These are phyloP conservation scores for Sciurus carolinensis DNA, from an alignment of 2,797 vertebrate species.

Conservation along the genomic window DNA sequence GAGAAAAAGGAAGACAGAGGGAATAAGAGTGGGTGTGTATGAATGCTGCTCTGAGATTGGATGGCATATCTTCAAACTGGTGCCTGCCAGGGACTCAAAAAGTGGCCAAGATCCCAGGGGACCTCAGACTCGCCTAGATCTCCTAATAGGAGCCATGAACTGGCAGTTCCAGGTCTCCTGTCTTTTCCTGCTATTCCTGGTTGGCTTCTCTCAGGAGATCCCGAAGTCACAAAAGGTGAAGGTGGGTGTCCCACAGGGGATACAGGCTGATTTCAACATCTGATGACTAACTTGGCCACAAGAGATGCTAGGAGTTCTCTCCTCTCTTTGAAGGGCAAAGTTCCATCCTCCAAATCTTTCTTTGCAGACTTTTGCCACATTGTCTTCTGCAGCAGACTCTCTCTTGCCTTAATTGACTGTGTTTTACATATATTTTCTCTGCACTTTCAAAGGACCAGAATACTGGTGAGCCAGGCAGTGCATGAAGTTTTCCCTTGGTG, in stretches of 20 bases:
- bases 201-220: conserved; percentile 31
- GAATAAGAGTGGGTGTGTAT: background rate
- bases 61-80: background rate
- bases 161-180: background rate
- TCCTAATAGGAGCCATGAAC: background rate
- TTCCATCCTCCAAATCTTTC: background rate
- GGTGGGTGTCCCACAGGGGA: background rate
- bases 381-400: too few species aligned
- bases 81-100: background rate
- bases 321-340: background rate
- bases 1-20: accelerated
- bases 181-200: conserved; percentile 56
- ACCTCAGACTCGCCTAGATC: background rate
- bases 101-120: background rate
- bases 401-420: background rate
- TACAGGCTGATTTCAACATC: background rate
- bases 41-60: conserved; percentile 53
- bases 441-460: background rate
- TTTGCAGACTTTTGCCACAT: background rate
- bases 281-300: background rate
- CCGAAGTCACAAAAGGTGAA: conserved; percentile 10
- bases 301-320: too few species aligned
- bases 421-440: accelerated
- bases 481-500: accelerated
- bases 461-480: accelerated